Percentiles rank a stretch among this genome's conserved stretches.
Evolutionary conservation across 2,888 invertebrate genomes (phyloP).

Genomic region (Platycheirus rosarum): DNA sequence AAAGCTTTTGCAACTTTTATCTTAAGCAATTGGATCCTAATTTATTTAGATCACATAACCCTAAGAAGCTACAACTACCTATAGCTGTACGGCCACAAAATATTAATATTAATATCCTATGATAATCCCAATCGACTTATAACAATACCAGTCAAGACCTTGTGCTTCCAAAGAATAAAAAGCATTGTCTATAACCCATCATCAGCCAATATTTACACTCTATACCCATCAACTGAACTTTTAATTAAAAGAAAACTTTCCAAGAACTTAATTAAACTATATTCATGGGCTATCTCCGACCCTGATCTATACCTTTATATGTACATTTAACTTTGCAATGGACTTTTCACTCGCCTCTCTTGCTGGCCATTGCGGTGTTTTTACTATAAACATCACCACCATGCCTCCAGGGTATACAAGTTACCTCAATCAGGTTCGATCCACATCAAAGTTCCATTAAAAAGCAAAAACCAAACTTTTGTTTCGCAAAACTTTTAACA

Average conservation of each 20-base stretch:
- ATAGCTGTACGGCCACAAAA: too few relatives aligned
- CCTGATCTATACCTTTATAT: neutral
- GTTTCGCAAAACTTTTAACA: conserved; percentile 46
- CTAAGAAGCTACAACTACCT: too few relatives aligned
- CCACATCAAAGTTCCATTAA: conserved; percentile 66
- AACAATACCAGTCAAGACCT: neutral
- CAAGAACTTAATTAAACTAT: conserved; percentile 61
- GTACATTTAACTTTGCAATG: conserved; percentile 51
- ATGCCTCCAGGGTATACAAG: conserved; percentile 23
- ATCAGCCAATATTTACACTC: conserved; percentile 13
- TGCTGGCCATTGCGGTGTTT: conserved; percentile 5
- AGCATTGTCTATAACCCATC: neutral
- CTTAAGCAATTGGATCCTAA: too few relatives aligned
- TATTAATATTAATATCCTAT: neutral
- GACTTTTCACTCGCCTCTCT: conserved; percentile 21
- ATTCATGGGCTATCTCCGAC: conserved; percentile 31
- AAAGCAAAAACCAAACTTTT: conserved; percentile 57
- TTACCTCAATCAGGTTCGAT: conserved; percentile 57
- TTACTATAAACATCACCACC: conserved; percentile 23
- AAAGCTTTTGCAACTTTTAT: too few relatives aligned
- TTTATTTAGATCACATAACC: too few relatives aligned
- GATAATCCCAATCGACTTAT: neutral
- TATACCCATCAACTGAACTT: conserved; percentile 23
- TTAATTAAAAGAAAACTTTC: conserved; percentile 69
- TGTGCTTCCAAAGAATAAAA: neutral